Percentiles rank a stretch among this genome's conserved stretches.
Conservation (phyloP, 2,888 invertebrate genomes). For the Agonopterix subpropinquella region DNA sequence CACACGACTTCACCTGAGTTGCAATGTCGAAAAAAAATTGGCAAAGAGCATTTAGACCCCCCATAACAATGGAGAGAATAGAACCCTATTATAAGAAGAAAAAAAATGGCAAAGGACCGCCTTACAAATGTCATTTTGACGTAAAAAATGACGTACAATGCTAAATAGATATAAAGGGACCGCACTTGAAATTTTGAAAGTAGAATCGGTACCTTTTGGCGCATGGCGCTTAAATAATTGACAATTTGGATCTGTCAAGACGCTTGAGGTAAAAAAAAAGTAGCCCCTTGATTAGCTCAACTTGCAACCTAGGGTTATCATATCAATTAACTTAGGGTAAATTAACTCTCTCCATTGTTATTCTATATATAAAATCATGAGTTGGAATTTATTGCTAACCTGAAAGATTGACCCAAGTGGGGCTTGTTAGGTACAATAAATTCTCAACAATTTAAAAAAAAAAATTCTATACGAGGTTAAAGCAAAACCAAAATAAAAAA, state of each 20-base stretch:
- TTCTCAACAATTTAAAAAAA: background rate
- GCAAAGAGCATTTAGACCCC: conserved; percentile 49
- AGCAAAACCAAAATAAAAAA: background rate
- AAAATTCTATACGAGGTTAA: background rate
- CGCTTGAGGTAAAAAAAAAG: no score
- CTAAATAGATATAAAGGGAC: conserved; percentile 28
- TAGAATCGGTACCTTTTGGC: conserved; percentile 4
- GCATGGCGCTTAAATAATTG: conserved; percentile 10
- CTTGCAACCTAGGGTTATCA: no score
- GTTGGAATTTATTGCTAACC: no score
- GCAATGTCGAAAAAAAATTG: conserved; percentile 22
- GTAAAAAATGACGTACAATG: conserved; percentile 49
- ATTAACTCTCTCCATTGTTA: no score
- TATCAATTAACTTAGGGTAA: no score
- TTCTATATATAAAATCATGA: no score
- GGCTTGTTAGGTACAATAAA: background rate
- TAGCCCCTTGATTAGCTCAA: no score
- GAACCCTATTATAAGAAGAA: conserved; percentile 30
- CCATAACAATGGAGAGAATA: conserved; percentile 50
- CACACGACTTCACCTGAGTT: conserved; percentile 43
- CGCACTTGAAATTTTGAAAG: conserved; percentile 12
- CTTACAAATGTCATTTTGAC: conserved; percentile 40
- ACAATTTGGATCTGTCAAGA: background rate
- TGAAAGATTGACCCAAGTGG: no score
- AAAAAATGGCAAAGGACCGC: conserved; percentile 48